Conservation (phyloP, 2,888 invertebrate species). For the Agrochola circellaris region DNA sequence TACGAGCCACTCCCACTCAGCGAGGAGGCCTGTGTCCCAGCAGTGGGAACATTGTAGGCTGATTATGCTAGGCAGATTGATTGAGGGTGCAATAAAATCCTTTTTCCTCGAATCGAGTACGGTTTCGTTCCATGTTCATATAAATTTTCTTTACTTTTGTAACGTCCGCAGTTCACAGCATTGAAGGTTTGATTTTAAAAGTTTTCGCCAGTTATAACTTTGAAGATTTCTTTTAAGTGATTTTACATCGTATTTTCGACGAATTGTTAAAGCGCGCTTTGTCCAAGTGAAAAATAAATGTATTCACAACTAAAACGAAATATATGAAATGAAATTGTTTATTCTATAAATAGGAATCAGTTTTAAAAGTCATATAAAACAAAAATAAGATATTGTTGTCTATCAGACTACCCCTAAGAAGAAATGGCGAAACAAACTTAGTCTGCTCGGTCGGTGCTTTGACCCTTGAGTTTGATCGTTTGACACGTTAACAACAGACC, state of each 20-base stretch:
- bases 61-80: no score
- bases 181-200: background rate
- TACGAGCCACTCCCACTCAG: no score
- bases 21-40: no score
- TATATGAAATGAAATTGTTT: background rate
- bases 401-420: no score
- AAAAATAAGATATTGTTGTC: no score
- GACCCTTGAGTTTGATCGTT: no score
- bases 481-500: no score
- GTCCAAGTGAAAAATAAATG: background rate
- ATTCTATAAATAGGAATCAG: no score
- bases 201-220: background rate
- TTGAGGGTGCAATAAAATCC: background rate
- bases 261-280: background rate
- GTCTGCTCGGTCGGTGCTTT: no score
- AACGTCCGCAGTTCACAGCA: conserved; percentile 7
- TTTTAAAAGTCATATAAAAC: no score
- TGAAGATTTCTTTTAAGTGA: background rate
- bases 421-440: no score
- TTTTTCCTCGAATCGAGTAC: background rate
- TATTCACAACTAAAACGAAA: background rate
- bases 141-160: conserved; percentile 7
- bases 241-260: conserved; percentile 6
- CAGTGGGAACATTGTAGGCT: no score
- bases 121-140: conserved; percentile 9